A percentile compares a stretch with the other conserved stretches of the same genome.
Evolutionary conservation across 2,113 vertebrate genomes (phyloP).

Genomic region (Crotalus horridus): DNA sequence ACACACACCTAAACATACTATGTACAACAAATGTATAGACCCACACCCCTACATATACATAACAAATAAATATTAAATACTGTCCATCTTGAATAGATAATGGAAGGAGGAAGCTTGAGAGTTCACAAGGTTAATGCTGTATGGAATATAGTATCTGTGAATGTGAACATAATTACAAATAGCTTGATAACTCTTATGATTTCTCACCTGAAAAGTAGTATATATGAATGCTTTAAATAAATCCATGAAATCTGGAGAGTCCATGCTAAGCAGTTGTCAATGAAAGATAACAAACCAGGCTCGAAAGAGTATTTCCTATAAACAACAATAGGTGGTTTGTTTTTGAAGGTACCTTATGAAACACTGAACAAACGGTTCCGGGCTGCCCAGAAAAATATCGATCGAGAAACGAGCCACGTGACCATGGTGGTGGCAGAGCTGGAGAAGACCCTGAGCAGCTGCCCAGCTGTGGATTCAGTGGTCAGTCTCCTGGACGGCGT

Average conservation of each 20-base stretch:
- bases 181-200: neutral
- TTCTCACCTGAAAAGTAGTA: neutral
- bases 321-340: neutral
- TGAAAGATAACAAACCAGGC: neutral
- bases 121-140: too few species aligned
- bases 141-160: neutral
- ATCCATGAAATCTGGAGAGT: too few species aligned
- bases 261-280: too few species aligned
- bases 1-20: too few species aligned
- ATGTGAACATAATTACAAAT: neutral
- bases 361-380: slow-evolving; percentile 97
- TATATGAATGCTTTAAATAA: neutral
- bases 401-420: slow-evolving; percentile 96
- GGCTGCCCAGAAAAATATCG: slow-evolving; percentile 96
- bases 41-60: too few species aligned
- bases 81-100: too few species aligned
- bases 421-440: slow-evolving; percentile 96
- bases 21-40: too few species aligned
- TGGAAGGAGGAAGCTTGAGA: too few species aligned
- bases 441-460: slow-evolving; percentile 94
- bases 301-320: neutral
- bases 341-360: slow-evolving; percentile 90
- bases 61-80: too few species aligned
- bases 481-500: slow-evolving; percentile 95
- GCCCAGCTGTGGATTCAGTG: slow-evolving; percentile 93